Percentiles rank a stretch among this genome's conserved stretches.
phyloP scores from a whole-genome alignment of 92 coral and sea anemone species.

The Umimayanthus chanpuru region DNA sequence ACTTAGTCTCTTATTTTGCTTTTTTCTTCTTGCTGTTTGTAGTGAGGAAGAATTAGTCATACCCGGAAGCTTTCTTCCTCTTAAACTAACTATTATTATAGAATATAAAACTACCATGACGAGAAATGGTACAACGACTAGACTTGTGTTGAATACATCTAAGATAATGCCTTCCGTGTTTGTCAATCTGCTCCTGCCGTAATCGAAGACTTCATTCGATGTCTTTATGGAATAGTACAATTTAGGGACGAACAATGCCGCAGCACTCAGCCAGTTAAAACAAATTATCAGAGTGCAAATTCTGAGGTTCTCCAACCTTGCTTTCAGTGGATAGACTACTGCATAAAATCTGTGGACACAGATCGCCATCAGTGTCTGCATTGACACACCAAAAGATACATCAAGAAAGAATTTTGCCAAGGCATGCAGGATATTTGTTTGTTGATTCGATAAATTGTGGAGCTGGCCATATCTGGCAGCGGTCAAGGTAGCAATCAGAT shows the following conservation, averaged over 20 bases:
- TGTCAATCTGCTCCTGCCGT: not conserved
- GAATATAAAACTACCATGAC: constrained; percentile 3
- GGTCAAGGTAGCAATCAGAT: not conserved
- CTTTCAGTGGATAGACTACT: constrained; percentile 20
- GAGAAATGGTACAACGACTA: not conserved
- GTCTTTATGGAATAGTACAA: not conserved
- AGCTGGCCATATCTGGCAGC: not conserved
- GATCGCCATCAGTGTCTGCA: constrained; percentile 19
- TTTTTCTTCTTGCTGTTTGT: not conserved
- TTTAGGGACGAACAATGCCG: not conserved
- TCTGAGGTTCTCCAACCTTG: constrained; percentile 6
- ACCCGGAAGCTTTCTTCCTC: not conserved
- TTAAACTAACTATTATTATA: not conserved
- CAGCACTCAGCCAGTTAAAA: not conserved
- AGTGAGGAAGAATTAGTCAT: not conserved
- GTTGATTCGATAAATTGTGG: not conserved
- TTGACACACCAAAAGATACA: not conserved
- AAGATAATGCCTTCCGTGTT: not conserved
- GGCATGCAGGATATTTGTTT: not conserved
- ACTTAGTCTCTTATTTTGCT: constrained; percentile 4
- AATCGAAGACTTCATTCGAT: not conserved
- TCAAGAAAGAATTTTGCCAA: not conserved
- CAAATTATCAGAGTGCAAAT: not conserved
- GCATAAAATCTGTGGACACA: constrained; percentile 27
- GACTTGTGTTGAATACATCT: not conserved